These are phyloP conservation scores for Atlantisia rogersi DNA, from an alignment of 2,113 vertebrate genomes.

Conservation along the genomic window DNA sequence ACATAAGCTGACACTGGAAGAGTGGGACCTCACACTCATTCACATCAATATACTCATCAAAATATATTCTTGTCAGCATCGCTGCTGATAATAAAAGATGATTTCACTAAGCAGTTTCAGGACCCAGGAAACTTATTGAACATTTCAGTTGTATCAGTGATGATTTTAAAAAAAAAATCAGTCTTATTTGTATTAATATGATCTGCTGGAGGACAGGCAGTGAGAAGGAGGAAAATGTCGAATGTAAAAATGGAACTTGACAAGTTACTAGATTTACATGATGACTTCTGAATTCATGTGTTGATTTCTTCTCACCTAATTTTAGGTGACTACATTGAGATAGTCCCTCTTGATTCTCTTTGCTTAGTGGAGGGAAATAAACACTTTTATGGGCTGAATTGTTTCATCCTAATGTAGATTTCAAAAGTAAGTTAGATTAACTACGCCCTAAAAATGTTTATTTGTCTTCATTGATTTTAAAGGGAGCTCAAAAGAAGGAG, in stretches of 20 bases:
- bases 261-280: not conserved
- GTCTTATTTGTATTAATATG: not conserved
- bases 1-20: not conserved
- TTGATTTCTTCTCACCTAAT: not conserved
- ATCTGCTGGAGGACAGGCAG: not conserved
- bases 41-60: not conserved
- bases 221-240: not conserved
- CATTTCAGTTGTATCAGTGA: not conserved
- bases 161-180: not conserved
- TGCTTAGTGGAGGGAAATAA: not conserved
- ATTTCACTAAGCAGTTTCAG: not conserved
- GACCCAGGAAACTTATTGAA: not conserved
- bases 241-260: not conserved
- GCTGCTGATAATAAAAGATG: not conserved
- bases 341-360: not conserved
- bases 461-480: not conserved
- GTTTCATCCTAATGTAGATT: not conserved
- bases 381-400: not conserved
- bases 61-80: not conserved
- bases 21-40: not conserved
- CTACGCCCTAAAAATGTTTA: not conserved
- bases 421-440: not conserved
- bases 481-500: not conserved
- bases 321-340: not conserved
- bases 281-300: not conserved